These are phyloP conservation scores for Sus cebifrons DNA, from an alignment of 2,797 vertebrate species.

Conservation along the genomic window DNA sequence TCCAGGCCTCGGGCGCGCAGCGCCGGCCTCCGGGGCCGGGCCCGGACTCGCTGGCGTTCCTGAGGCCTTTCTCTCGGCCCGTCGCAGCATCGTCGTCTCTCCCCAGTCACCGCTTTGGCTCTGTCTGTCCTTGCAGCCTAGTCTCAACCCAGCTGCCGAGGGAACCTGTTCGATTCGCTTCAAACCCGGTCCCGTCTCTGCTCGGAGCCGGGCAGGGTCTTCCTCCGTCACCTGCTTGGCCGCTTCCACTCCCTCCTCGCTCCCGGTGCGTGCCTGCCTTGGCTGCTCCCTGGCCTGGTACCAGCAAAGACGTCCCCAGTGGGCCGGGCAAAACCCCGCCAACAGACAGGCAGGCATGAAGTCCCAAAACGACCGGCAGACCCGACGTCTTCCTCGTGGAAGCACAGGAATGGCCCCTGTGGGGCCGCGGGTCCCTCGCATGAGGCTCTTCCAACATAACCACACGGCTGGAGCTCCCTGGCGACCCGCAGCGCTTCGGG, in stretches of 20 bases:
- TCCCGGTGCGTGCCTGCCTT: neutral
- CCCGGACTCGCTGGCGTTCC: too few relatives aligned
- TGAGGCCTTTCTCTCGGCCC: too few relatives aligned
- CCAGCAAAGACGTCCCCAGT: too few relatives aligned
- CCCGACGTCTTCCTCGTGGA: neutral
- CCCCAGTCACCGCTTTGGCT: neutral
- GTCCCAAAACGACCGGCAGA: neutral
- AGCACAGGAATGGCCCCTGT: neutral
- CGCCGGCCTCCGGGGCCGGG: too few relatives aligned
- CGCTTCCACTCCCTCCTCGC: too few relatives aligned
- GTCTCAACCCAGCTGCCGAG: neutral
- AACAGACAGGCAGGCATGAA: neutral
- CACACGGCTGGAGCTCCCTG: neutral
- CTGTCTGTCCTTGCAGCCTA: neutral
- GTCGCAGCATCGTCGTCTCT: neutral
- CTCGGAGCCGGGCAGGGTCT: too few relatives aligned
- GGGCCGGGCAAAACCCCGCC: neutral
- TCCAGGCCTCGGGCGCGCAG: too few relatives aligned
- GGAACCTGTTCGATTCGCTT: too few relatives aligned
- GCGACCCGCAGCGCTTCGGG: too few relatives aligned
- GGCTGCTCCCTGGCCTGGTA: neutral
- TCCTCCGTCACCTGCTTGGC: too few relatives aligned
- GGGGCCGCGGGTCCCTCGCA: neutral
- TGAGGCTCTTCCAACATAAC: neutral
- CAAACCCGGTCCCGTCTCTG: too few relatives aligned